These are phyloP conservation scores for Choloepus didactylus DNA, from an alignment of 2,797 vertebrate species.

Conservation along the genomic window DNA sequence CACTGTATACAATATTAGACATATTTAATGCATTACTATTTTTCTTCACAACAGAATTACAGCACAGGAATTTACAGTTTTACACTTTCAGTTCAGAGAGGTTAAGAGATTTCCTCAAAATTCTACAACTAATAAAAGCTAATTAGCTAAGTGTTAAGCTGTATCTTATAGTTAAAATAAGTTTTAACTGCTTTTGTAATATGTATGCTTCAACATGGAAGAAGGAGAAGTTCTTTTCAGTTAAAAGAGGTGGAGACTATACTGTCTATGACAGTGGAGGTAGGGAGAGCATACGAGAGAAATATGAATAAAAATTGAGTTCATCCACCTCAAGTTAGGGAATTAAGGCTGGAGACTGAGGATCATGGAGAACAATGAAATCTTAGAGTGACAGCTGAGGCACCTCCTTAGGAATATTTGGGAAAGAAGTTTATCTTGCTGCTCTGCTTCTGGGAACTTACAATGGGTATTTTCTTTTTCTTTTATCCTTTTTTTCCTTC, in stretches of 20 bases:
- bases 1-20: background rate
- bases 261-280: accelerated
- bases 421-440: accelerated
- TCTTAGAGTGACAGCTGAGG: accelerated
- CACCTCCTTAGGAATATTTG: background rate
- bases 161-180: too few species aligned
- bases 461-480: too few species aligned
- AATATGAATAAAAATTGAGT: background rate
- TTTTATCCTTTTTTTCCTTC: too few species aligned
- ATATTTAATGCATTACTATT: background rate
- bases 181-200: too few species aligned
- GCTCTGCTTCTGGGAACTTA: too few species aligned
- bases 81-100: background rate
- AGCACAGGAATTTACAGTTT: background rate
- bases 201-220: accelerated
- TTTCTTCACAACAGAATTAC: background rate
- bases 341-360: accelerated
- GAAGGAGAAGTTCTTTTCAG: background rate
- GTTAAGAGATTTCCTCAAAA: background rate
- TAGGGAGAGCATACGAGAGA: background rate
- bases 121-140: background rate
- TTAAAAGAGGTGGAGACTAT: background rate
- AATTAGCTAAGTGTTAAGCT: accelerated
- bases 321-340: accelerated
- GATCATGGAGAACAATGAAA: background rate